Percentiles rank a stretch among this genome's conserved stretches.
Conservation (phyloP, 2,113 vertebrate genomes). For the Sceloporus tristichus region DNA sequence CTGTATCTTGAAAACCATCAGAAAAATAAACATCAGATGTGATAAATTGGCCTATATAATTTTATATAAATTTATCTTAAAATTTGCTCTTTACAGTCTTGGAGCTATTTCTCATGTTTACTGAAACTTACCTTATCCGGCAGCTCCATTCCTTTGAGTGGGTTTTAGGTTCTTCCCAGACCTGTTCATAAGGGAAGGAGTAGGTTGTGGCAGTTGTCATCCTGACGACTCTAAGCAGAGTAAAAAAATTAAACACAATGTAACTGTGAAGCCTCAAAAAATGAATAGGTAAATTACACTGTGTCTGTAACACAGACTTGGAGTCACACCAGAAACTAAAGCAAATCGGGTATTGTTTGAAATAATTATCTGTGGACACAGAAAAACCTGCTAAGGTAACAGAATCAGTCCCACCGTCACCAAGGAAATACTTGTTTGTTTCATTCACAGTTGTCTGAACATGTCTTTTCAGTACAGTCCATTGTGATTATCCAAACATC, state of each 20-base stretch:
- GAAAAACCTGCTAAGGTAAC: not conserved
- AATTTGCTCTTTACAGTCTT: not conserved
- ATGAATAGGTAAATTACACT: not conserved
- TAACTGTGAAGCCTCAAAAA: not conserved
- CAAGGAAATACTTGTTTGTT: conserved; percentile 36
- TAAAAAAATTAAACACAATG: not conserved
- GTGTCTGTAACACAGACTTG: not conserved
- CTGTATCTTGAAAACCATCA: not conserved
- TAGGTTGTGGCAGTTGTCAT: conserved; percentile 21
- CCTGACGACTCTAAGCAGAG: conserved; percentile 20
- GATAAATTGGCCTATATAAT: not conserved
- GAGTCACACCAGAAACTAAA: not conserved
- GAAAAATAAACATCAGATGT: not conserved
- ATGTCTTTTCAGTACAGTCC: conserved; percentile 8
- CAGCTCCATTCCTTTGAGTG: conserved; percentile 18
- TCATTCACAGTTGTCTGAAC: conserved; percentile 32
- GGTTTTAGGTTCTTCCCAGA: conserved; percentile 29
- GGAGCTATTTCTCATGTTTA: not conserved
- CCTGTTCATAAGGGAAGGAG: conserved; percentile 28
- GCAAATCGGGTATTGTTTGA: conserved; percentile 13
- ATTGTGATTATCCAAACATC: not conserved
- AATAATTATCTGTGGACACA: conserved; percentile 4
- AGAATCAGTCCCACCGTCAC: conserved; percentile 11
- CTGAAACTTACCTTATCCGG: conserved; percentile 26
- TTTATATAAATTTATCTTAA: not conserved